Evolutionary conservation across 2,797 vertebrate species (phyloP).

Genomic region (Strix occidentalis): DNA sequence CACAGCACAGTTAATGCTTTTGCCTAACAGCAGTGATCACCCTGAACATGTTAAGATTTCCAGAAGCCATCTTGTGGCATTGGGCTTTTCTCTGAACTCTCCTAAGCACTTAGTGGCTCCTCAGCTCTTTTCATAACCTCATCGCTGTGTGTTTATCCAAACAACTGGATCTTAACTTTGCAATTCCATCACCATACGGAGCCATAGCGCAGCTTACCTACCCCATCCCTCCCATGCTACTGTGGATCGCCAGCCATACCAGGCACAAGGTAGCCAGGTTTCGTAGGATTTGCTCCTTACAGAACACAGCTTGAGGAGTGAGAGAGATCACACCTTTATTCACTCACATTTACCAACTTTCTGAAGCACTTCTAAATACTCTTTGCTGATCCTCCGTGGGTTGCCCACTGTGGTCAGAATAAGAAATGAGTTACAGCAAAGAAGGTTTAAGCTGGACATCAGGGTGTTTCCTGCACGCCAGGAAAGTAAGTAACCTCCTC

Average conservation of each 20-base stretch:
- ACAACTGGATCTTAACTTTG: not conserved
- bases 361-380: not conserved
- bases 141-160: not conserved
- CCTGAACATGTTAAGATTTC: not conserved
- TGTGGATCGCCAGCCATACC: not conserved
- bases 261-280: not conserved
- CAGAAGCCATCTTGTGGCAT: not conserved
- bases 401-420: not conserved
- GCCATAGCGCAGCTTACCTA: not conserved
- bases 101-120: not conserved
- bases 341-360: not conserved
- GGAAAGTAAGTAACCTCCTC: not conserved
- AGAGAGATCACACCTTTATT: not conserved
- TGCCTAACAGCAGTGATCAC: not conserved
- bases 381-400: not conserved
- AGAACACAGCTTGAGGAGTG: not conserved
- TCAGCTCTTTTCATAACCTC: not conserved
- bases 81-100: not conserved
- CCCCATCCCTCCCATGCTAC: not conserved
- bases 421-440: not conserved
- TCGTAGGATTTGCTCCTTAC: not conserved
- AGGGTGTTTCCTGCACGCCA: not conserved
- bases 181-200: accelerated
- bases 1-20: not conserved
- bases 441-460: not conserved